Base-by-base conservation (phyloP, 2,797 vertebrate genomes). In the Mus spretus region DNA sequence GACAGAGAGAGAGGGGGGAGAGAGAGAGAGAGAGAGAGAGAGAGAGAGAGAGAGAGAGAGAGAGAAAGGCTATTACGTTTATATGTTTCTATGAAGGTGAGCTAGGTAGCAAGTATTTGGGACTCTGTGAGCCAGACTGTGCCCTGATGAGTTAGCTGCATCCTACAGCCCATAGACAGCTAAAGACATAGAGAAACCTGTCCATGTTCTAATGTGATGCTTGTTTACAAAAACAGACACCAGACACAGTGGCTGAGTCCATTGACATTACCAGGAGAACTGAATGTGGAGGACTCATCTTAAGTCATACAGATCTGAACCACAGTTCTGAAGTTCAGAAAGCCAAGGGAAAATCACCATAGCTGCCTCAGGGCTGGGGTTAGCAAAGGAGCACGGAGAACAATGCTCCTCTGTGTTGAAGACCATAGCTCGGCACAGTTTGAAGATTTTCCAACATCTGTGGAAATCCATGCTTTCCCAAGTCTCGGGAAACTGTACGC, bases 201-300 rank as follows among this genome's bases (percentile, higher is more conserved):
- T 28, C 37, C 63, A 24, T 79, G 40, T 89, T 72, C 63, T 89
- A 91, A 37, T 78, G 89, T 88, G 84, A 84, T 79, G 87, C n/a
- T 93, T 79, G 87, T 63, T 97, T 95, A 93, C 14, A 96, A 84
- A 93, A 91, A 63, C 22, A 67, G n/a, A 26, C 63, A 61, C 53
- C 26, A 55, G 55, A 37, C 89, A 57, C 44, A 26, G 22, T 0
- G 1, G 26, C 22, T 82, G 86, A 92, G 44, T 34, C 75, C 55
- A 67, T 37, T n/a, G 72, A 26, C 53, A 67, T 61, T 55, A 92
- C 70, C 47, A 91, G 74, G 79, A 63, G 63, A 22, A 67, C 40
- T 37, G 86, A 87, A 14, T 26, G 22, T 65, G 37, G 81, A 89
- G 57, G 37, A 81, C 40, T 26, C n/a, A 2, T 4, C 9, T 82